Base-by-base conservation (phyloP, 2,797 vertebrate species). In the Emys orbicularis region DNA sequence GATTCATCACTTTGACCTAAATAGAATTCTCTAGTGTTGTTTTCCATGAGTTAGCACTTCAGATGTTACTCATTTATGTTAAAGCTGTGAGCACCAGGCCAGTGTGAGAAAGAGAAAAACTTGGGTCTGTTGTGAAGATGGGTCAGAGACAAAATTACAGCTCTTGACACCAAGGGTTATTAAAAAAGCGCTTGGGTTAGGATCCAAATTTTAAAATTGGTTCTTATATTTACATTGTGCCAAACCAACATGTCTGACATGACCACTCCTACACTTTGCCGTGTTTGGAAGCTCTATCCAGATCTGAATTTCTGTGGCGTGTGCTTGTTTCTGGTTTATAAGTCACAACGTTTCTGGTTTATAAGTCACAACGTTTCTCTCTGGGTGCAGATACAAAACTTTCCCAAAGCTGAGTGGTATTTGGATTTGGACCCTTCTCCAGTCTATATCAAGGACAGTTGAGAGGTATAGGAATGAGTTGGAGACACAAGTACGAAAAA, bases 71-170 rank as follows among this genome's bases (percentile, higher is more conserved):
- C 77, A 50, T 84, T 65, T 31, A 16, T 53, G 65, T 37, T 87
- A 77, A 54, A 52, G 59, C 23, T 10, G 25, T 0, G 1, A 86
- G 44, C 68, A 50, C 12, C 31, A 68, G 61, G 12, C 16, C 81
- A 54, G 25, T 3, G 3, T 21, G 57, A 50, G 68, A 85, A 85
- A 81, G 72, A 34, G 9, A 68, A 90, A 83, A 61, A 31, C 56
- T 18, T 65, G 0, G 0, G 16, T 68, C 0, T 0, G 56, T 18
- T 3, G 44, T 86, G 76, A 89, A 79, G 31, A 61, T 65, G 16
- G 16, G 15, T 47, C 65, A 72, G 12, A n/a, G 57, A 53, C 12
- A 61, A n/a, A 23, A 18, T 53, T 37, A 56, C 25, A 13, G 37
- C 81, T 84, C 84, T 87, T n/a, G 61, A 65, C 52, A 89, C 52